Evolutionary conservation across 92 coral and sea anemone species (phyloP), one percentile per base, ranked within the genome.

Genomic region (Desmophyllum pertusum): DNA sequence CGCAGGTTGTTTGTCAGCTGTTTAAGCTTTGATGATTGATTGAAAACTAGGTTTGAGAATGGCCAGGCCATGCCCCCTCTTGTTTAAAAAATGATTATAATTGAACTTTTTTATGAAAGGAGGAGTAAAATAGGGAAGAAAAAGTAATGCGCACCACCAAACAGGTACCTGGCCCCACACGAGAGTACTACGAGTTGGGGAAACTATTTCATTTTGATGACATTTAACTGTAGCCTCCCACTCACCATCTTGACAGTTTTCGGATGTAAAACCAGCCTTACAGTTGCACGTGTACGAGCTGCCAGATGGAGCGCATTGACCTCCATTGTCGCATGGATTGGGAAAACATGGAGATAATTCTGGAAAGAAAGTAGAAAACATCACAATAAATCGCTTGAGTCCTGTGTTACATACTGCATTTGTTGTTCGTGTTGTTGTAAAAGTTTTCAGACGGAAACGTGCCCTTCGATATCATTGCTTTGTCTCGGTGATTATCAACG

Each of bases 231-330:
- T 25, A 55, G 11, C 11, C 9, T 23, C n/a, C 5, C 25, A 31
- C 79, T 35, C 52, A 75, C 79, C 79, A 33, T 75, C 79, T 75
- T 75, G 43, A 37, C 79, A 75, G 40, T 52, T 52, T 19, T 55
- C 79, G 10, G 61, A 23, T n/a, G 61, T 55, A 75, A 75, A 75
- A 0, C 79, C 79, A 51, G 65, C 63, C 13, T 19, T 8, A 19
- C 79, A 75, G 42, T 37, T 52, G 31, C 79, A 75, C n/a, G 43
- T 33, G 61, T 52, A 36, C 39, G 79, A 75, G 79, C 14, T 19
- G 2, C 46, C 45, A 4, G 79, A 52, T 50, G 17, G 66, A 53
- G 0, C 8, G 59, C 79, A 75, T 10, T 52, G 79, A 15, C 79
- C 79, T 2, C 45, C 79, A 37, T 75, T 75, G 18, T 75, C 9